phyloP scores from a whole-genome alignment of 2,797 vertebrate genomes.

The Acrocephalus scirpaceus region DNA sequence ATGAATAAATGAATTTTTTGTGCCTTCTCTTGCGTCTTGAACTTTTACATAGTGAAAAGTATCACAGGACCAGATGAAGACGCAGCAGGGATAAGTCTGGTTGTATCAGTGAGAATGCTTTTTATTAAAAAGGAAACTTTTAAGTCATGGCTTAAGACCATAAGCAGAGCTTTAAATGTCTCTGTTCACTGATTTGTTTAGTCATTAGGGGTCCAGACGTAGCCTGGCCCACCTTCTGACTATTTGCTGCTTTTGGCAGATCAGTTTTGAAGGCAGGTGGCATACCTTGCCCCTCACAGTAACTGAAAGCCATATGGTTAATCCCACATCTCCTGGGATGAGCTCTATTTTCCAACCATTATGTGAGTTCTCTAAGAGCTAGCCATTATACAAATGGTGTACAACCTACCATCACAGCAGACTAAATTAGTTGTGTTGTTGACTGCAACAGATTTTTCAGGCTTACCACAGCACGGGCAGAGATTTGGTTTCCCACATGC shows the following conservation, averaged over 20 bases:
- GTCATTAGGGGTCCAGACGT: not conserved
- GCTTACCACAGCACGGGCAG: not conserved
- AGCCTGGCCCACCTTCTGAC: not conserved
- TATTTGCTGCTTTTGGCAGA: not conserved
- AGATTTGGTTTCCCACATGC: not conserved
- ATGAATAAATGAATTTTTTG: not conserved
- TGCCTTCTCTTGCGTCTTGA: not conserved
- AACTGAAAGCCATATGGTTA: not conserved
- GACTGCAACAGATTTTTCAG: not conserved
- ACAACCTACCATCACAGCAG: not conserved
- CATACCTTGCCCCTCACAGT: not conserved
- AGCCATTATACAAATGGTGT: not conserved
- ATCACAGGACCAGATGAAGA: not conserved
- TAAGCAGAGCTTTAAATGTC: not conserved
- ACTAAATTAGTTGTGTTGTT: not conserved
- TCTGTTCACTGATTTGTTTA: not conserved
- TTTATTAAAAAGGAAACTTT: not conserved
- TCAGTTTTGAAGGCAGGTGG: not conserved
- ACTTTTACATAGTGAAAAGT: not conserved
- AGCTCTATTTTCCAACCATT: not conserved
- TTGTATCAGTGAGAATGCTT: not conserved
- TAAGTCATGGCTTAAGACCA: not conserved
- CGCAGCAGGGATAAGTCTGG: not conserved
- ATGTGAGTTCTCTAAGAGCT: not conserved
- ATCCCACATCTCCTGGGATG: not conserved